phyloP scores from a whole-genome alignment of 1,140 invertebrate genomes.

The Anastrepha ludens region DNA sequence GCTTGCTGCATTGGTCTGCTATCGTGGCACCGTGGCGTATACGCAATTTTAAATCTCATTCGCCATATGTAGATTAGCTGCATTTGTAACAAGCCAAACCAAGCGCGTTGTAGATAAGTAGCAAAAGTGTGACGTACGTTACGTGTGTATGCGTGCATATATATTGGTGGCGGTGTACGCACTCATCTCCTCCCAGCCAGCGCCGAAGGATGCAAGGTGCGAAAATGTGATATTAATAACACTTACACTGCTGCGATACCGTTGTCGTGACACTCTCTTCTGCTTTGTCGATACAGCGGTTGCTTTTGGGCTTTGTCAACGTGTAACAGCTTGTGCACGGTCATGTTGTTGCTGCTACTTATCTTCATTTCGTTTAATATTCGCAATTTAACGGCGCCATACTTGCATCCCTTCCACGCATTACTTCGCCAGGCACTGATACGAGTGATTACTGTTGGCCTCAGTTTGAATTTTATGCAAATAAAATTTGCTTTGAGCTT shows the following conservation, averaged over 20 bases:
- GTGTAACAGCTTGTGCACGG: no score
- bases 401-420: no score
- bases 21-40: neutral
- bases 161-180: no score
- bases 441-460: neutral
- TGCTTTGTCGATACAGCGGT: neutral
- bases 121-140: neutral
- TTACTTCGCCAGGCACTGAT: no score
- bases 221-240: slow-evolving; percentile 55
- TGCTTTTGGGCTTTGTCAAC: no score
- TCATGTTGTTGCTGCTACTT: no score
- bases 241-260: neutral
- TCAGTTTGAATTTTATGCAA: neutral
- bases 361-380: no score
- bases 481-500: neutral
- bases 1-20: neutral
- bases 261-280: neutral
- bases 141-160: neutral
- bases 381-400: no score
- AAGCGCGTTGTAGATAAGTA: neutral
- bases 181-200: no score
- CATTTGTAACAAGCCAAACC: neutral
- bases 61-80: neutral
- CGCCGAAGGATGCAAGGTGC: neutral
- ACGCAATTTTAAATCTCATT: neutral